These are phyloP conservation scores for Euzophera pinguis DNA, from an alignment of 2,888 invertebrate species.

Conservation along the genomic window DNA sequence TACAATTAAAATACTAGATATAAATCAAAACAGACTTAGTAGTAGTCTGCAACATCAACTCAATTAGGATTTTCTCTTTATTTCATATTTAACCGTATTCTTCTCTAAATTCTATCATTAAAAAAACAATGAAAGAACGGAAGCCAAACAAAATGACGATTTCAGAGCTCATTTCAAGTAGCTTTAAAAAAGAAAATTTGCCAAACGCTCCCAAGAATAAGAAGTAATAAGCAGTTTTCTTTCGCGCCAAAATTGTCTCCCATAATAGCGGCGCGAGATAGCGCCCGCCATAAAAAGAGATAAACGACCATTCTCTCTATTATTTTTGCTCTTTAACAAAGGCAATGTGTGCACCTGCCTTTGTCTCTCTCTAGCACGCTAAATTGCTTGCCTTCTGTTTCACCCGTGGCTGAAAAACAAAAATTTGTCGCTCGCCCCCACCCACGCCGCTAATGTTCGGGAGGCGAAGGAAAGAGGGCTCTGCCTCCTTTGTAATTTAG, in stretches of 20 bases:
- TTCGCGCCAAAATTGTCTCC: slow-evolving; percentile 79
- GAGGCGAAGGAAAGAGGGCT: slow-evolving; percentile 57
- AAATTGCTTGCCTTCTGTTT: slow-evolving; percentile 38
- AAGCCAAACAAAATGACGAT: slow-evolving; percentile 19
- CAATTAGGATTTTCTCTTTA: too few species aligned
- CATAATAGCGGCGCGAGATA: slow-evolving; percentile 77
- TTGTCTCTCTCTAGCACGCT: slow-evolving; percentile 59
- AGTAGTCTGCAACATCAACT: too few species aligned
- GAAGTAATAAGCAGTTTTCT: slow-evolving; percentile 79
- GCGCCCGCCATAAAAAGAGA: slow-evolving; percentile 78
- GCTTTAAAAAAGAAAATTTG: slow-evolving; percentile 42
- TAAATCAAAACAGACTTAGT: too few species aligned
- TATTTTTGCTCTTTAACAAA: slow-evolving; percentile 79
- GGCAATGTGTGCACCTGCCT: slow-evolving; percentile 73
- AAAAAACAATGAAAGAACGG: slow-evolving; percentile 18
- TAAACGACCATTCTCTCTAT: slow-evolving; percentile 79
- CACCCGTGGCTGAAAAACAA: slow-evolving; percentile 69
- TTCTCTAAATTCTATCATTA: neutral
- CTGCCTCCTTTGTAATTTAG: slow-evolving; percentile 72
- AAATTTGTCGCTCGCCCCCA: slow-evolving; percentile 68
- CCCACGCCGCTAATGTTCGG: slow-evolving; percentile 65
- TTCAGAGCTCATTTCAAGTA: slow-evolving; percentile 21
- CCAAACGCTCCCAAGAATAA: slow-evolving; percentile 67
- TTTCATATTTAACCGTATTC: too few species aligned
- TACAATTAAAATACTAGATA: too few species aligned